Evolutionary conservation across 2,113 vertebrate species (phyloP), one percentile per base, ranked within the genome.

Genomic region (Suncus etruscus): DNA sequence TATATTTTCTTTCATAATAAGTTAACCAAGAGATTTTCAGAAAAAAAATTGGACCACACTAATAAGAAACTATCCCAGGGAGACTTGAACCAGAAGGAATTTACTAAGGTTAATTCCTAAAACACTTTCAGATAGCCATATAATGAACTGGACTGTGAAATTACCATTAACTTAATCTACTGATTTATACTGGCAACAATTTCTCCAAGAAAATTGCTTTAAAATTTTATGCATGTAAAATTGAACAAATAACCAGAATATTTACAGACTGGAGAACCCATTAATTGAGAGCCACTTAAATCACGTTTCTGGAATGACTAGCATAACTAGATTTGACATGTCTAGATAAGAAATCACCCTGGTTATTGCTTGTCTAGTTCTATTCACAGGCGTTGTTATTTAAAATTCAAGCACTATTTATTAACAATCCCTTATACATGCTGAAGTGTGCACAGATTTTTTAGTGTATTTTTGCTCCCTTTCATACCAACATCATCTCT

Each of bases 261-360:
- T 88, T 77, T 94, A 94, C 3, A 95, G 89, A 89, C 83, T 95
- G 91, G 68, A 82, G 0, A 75, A 69, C n/a, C 32, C 89, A 94
- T 89, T 94, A 95, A 83, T 31, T 95, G 39, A 93, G 27, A 48
- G 65, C 69, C 90, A 95, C 77, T 77, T 96, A 76, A 51, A 91
- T 89, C 47, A 61, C 51, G 78, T 86, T 77, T 80, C 86, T 63
- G 22, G 89, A 94, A 75, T 75, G 92, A 93, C 93, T 83, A 96
- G 77, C 8, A 18, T 83, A 95, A 92, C 51, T 75, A 89, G 54
- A 94, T 86, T 32, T 83, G 61, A 89, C 22, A 27, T 11, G 81
- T 8, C 86, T 48, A 93, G 70, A 86, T 87, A 79, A 94, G 82
- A 77, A 93, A 8, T 16, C 83, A 61, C 91, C 54, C 18, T 48